Conservation (phyloP, 2,113 vertebrate species). For the Apeltes quadracus region DNA sequence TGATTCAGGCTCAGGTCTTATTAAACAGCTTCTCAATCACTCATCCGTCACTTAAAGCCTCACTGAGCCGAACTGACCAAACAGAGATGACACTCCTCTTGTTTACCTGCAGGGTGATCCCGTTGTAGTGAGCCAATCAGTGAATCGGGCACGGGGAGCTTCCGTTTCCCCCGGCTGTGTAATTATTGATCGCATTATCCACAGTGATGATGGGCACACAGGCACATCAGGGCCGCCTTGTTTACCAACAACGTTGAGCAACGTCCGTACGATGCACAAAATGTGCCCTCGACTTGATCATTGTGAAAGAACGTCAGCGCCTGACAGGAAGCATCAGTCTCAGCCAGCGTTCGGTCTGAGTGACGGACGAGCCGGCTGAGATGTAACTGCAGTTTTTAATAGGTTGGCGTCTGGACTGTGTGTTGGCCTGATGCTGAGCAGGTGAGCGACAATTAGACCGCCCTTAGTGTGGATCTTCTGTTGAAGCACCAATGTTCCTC, state of each 20-base stretch:
- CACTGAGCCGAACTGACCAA: constrained; percentile 38
- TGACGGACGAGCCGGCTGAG: constrained; percentile 10
- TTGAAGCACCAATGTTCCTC: constrained; percentile 27
- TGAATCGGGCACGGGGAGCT: constrained; percentile 15
- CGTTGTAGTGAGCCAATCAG: constrained; percentile 54
- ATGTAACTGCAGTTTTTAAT: constrained; percentile 27
- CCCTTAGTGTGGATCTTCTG: constrained; percentile 20
- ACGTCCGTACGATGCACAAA: constrained; percentile 32
- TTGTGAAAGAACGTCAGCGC: constrained; percentile 21
- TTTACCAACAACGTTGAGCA: constrained; percentile 20
- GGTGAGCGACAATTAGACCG: constrained; percentile 39
- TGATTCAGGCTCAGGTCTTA: no score
- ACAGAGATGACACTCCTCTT: constrained; percentile 24
- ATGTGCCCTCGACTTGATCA: constrained; percentile 33
- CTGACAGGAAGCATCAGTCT: constrained; percentile 26
- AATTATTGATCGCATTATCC: constrained; percentile 57
- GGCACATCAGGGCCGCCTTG: constrained; percentile 22
- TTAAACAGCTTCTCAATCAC: constrained; percentile 27
- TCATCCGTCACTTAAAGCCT: constrained; percentile 16
- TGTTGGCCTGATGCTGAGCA: constrained; percentile 11
- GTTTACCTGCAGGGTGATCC: constrained; percentile 50
- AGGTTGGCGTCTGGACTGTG: constrained; percentile 18
- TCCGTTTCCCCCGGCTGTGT: constrained; percentile 44
- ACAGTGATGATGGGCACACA: constrained; percentile 21
- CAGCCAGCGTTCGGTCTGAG: constrained; percentile 15